Evolutionary conservation across 2,113 vertebrate genomes (phyloP).

Genomic region (Murina feae): DNA sequence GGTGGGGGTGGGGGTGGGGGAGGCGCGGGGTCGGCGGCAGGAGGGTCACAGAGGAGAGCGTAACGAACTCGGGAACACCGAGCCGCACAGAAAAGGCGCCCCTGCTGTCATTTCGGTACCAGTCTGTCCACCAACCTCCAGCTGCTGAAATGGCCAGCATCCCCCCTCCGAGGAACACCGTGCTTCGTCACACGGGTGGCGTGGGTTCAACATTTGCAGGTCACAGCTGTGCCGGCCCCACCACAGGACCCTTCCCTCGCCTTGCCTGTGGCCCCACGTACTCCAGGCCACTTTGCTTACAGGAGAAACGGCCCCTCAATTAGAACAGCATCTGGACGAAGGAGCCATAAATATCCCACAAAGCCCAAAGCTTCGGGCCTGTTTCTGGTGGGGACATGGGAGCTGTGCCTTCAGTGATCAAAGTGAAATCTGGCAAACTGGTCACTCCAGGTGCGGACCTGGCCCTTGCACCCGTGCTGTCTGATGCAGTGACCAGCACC

Average conservation of each 20-base stretch:
- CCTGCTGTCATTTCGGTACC: not conserved
- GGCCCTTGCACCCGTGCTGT: no score
- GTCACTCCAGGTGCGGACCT: not conserved
- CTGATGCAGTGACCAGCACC: no score
- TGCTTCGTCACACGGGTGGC: not conserved
- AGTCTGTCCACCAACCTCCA: not conserved
- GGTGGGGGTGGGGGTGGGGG: no score
- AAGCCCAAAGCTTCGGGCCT: not conserved
- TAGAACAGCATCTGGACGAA: no score
- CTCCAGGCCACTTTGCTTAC: not conserved
- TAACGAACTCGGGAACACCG: not conserved
- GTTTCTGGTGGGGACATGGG: not conserved
- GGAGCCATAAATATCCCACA: not conserved
- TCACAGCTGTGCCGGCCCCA: not conserved
- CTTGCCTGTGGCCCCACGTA: not conserved
- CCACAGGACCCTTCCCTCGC: no score
- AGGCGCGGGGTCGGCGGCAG: no score
- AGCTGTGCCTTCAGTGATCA: not conserved
- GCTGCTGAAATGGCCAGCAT: not conserved
- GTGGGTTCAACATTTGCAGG: not conserved
- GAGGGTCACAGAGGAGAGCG: not conserved
- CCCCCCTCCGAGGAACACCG: not conserved
- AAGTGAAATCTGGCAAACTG: not conserved
- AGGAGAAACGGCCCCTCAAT: not conserved
- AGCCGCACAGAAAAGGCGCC: not conserved